A percentile compares a stretch with the other conserved stretches of the same genome.
phyloP scores from a whole-genome alignment of 92 coral and sea anemone species.

The Diadumene lineata region DNA sequence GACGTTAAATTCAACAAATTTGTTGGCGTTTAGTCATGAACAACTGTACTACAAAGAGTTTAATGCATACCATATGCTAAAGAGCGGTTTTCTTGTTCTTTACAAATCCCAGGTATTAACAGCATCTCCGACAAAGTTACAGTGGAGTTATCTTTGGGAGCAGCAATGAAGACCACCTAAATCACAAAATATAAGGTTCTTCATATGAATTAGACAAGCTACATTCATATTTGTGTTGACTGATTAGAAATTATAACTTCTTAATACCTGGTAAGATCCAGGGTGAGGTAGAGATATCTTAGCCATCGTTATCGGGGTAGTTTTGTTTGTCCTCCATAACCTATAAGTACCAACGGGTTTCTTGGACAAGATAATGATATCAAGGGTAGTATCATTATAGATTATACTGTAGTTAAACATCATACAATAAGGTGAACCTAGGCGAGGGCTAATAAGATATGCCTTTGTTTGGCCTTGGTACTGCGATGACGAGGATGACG shows the following conservation, averaged over 20 bases:
- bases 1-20: too few species aligned
- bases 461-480: slow-evolving; percentile 2
- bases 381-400: background rate
- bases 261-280: background rate
- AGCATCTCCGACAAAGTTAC: background rate
- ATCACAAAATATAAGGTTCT: too few species aligned
- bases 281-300: background rate
- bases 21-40: too few species aligned
- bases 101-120: background rate
- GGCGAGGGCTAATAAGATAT: slow-evolving; percentile 4
- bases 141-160: background rate
- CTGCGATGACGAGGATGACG: background rate
- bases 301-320: background rate
- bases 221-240: too few species aligned
- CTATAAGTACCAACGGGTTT: background rate
- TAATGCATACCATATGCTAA: background rate
- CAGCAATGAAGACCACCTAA: background rate
- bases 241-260: too few species aligned
- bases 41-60: background rate
- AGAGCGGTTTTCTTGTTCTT: background rate
- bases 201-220: too few species aligned
- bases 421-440: background rate
- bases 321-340: background rate
- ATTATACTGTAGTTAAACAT: background rate
- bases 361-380: background rate